Evolutionary conservation across 1,140 invertebrate species (phyloP).

Genomic region (Riptortus pedestris): DNA sequence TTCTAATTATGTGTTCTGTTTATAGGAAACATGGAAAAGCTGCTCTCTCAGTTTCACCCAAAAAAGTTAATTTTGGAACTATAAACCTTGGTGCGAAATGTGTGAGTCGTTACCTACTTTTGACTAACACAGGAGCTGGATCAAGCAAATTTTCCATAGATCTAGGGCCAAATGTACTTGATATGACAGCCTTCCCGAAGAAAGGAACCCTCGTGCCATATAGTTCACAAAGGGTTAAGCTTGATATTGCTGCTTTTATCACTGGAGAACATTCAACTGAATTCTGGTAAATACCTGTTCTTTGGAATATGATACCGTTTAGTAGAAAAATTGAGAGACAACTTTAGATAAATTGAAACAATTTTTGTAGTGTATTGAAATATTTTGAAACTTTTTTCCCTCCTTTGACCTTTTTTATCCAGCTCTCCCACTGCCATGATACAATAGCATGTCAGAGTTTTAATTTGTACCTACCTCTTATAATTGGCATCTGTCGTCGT

Average conservation of each 20-base stretch:
- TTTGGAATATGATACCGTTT: not conserved
- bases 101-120: conserved; percentile 30
- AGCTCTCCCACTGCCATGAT: not conserved
- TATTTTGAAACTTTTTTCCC: not conserved
- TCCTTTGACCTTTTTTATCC: not conserved
- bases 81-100: conserved; percentile 34
- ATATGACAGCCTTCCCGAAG: conserved; percentile 33
- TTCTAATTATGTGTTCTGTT: conserved; percentile 12
- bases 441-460: not conserved
- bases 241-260: conserved; percentile 32
- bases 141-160: conserved; percentile 35
- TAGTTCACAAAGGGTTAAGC: conserved; percentile 25
- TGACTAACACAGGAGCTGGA: conserved; percentile 34
- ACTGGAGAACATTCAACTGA: conserved; percentile 34
- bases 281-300: conserved; percentile 33
- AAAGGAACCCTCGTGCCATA: conserved; percentile 33
- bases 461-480: no score
- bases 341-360: not conserved
- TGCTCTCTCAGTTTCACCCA: conserved; percentile 30
- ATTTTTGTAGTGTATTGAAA: not conserved
- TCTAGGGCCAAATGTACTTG: conserved; percentile 32
- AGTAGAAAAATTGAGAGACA: not conserved
- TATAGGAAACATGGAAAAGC: conserved; percentile 21
- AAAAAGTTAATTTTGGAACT: conserved; percentile 34
- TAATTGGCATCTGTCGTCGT: no score